Base-by-base conservation (phyloP, 2,797 vertebrate genomes). In the Notamacropus eugenii region DNA sequence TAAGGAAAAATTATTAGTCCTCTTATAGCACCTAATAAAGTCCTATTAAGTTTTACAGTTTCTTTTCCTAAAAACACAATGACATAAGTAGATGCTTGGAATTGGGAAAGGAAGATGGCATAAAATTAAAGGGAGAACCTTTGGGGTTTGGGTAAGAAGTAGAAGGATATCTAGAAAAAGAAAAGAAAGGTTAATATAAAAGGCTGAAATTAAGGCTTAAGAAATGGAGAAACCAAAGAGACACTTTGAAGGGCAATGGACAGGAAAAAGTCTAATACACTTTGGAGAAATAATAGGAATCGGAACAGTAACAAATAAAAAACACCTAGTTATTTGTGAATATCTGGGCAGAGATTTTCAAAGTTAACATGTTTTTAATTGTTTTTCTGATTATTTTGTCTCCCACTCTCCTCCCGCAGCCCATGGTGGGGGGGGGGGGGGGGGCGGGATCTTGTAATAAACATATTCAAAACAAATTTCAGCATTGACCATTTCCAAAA, bases 11-110 rank as follows among this genome's bases (percentile, higher is more conserved):
- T 31, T 90, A 90, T 56, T 0, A 0, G 92, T 92, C 74, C 91
- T 96, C 95, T 95, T 91, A 55, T 87, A 96, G 95, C 14, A 90
- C 92, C 40, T 96, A n/a, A 5, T 59, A 91, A 93, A 57, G 95
- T 74, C 74, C 59, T 90, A 90, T 92, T 87, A 87, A 82, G 93
- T 95, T 96, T 92, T 74, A 91, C 52, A 95, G 56, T 50, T 95
- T 90, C 91, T 52, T 96, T 95, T 95, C 28, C 94, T 54, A n/a
- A 52, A 91, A 95, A 50, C 55, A 97, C 93, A 92, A n/a, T 34
- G 34, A 82, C 94, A 95, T 4, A 94, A 94, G 96, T 0, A 95
- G 31, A 96, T 93, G 94, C 58, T 54, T 28, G 19, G 52, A 90
- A 93, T 5, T 3, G 50, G 67, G 22, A 96, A 82, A 82, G 22